A percentile compares a stretch with the other conserved stretches of the same genome.
phyloP scores from a whole-genome alignment of 2,113 vertebrate genomes.

The Xiphophorus couchianus region DNA sequence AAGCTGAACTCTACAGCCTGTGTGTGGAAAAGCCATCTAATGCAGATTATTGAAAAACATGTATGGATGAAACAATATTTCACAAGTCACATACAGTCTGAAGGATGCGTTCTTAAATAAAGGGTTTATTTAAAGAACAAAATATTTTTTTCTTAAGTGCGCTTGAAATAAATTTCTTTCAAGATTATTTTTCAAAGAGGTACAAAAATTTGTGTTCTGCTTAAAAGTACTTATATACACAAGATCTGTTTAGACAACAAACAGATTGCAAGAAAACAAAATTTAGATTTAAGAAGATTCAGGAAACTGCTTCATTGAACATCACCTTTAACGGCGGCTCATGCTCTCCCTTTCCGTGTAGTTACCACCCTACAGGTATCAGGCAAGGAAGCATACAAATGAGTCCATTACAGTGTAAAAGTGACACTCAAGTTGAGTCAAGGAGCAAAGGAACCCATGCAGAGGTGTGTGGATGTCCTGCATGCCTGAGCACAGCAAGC shows the following conservation, averaged over 20 bases:
- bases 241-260: not conserved
- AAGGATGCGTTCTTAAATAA: no score
- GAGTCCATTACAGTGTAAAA: conserved; percentile 19
- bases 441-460: conserved; percentile 32
- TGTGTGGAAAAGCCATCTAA: conserved; percentile 56
- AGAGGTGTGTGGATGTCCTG: conserved; percentile 21
- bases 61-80: conserved; percentile 4
- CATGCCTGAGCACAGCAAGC: conserved; percentile 51
- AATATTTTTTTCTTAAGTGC: not conserved
- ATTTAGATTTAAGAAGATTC: conserved; percentile 31
- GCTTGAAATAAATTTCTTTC: not conserved
- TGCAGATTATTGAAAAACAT: conserved; percentile 15
- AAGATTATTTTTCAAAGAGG: no score
- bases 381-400: conserved; percentile 24
- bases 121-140: no score
- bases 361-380: conserved; percentile 30
- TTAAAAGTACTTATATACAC: conserved; percentile 1
- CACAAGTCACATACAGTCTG: conserved; percentile 2
- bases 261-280: conserved; percentile 13
- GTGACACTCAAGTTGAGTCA: conserved; percentile 26
- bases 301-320: conserved; percentile 40
- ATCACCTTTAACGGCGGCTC: conserved; percentile 10
- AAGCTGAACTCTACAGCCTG: conserved; percentile 19
- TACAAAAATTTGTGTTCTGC: no score
- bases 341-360: not conserved